Evolutionary conservation across 2,113 vertebrate species (phyloP).

Genomic region (Phyllostomus hastatus): DNA sequence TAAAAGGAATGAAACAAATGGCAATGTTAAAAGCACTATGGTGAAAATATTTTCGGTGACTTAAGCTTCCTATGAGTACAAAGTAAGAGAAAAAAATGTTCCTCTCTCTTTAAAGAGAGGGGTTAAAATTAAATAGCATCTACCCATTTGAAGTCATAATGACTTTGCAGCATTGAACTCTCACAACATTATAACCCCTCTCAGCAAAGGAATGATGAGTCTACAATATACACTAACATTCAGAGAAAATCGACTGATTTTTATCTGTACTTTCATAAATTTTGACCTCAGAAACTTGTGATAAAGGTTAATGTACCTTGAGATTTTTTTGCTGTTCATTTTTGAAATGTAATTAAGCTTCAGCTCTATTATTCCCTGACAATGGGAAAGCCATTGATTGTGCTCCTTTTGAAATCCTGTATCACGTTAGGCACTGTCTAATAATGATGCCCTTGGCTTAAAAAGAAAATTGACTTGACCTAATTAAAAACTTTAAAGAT

Average conservation of each 20-base stretch:
- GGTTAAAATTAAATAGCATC: slow-evolving; percentile 15
- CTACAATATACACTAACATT: background rate
- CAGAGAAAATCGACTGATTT: slow-evolving; percentile 27
- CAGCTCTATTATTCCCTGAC: slow-evolving; percentile 52
- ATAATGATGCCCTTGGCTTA: slow-evolving; percentile 56
- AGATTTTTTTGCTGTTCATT: slow-evolving; percentile 40
- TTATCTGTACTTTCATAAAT: slow-evolving; percentile 54
- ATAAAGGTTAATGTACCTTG: slow-evolving; percentile 38
- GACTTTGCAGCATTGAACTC: background rate
- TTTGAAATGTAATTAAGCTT: slow-evolving; percentile 69
- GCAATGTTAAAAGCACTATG: background rate
- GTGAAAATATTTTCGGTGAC: background rate
- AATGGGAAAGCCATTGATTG: slow-evolving; percentile 53
- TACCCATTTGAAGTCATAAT: slow-evolving; percentile 14
- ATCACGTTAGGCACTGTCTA: slow-evolving; percentile 52
- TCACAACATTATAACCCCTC: background rate
- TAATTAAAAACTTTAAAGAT: slow-evolving; percentile 68
- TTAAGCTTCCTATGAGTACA: background rate
- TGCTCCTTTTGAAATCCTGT: slow-evolving; percentile 40
- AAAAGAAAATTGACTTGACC: slow-evolving; percentile 72
- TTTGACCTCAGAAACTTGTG: slow-evolving; percentile 24
- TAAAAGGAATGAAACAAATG: background rate
- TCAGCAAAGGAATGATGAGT: background rate
- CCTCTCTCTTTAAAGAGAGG: no score
- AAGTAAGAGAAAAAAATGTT: background rate